Conservation (phyloP, 2,113 vertebrate genomes). For the Psettodes erumei region DNA sequence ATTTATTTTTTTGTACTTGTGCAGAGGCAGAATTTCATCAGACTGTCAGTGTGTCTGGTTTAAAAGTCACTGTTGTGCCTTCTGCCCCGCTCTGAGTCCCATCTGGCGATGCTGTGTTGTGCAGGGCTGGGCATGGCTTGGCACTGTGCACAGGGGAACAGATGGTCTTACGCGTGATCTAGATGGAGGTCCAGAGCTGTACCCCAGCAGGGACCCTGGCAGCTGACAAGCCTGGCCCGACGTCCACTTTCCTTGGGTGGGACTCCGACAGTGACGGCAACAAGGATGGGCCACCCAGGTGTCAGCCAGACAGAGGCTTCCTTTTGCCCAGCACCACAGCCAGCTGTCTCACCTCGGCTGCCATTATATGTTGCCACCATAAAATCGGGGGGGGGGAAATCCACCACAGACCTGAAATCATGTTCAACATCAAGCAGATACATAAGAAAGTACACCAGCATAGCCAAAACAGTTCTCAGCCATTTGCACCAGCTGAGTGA, state of each 20-base stretch:
- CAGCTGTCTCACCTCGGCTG: conserved; percentile 59
- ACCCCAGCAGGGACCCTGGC: conserved; percentile 65
- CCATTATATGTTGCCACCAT: conserved; percentile 21
- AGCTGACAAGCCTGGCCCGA: conserved; percentile 62
- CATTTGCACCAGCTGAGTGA: conserved; percentile 28
- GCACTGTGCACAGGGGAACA: conserved; percentile 58
- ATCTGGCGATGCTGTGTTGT: conserved; percentile 58
- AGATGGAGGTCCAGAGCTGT: conserved; percentile 65
- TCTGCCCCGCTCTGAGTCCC: conserved; percentile 48
- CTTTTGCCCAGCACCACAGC: conserved; percentile 21
- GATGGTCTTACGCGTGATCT: conserved; percentile 75
- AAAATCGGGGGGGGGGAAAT: too few relatives aligned
- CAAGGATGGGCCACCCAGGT: conserved; percentile 63
- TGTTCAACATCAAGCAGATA: conserved; percentile 15
- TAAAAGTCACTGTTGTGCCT: conserved; percentile 33
- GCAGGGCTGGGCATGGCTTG: conserved; percentile 62
- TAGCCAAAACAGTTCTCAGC: not conserved
- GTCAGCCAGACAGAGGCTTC: conserved; percentile 35
- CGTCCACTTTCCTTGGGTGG: conserved; percentile 43
- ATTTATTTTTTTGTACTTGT: conserved; percentile 29
- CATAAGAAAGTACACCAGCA: conserved; percentile 14
- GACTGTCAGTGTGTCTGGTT: conserved; percentile 37
- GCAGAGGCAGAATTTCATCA: conserved; percentile 53
- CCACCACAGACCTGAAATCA: conserved; percentile 16
- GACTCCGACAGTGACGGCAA: conserved; percentile 28